phyloP scores from a whole-genome alignment of 2,113 vertebrate species.

The Cairina moschata region DNA sequence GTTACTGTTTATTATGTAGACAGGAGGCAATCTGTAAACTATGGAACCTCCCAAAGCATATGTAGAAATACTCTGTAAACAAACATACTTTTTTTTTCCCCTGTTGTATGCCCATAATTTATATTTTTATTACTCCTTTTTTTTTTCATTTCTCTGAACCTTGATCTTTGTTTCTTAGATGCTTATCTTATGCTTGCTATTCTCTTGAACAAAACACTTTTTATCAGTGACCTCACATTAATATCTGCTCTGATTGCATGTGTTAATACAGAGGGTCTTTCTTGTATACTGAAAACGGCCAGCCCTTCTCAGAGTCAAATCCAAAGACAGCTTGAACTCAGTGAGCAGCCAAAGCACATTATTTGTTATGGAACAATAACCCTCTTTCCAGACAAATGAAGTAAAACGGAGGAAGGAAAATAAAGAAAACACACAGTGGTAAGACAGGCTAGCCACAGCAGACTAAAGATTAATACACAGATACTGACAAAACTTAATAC shows the following conservation, averaged over 20 bases:
- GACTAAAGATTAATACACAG: not conserved
- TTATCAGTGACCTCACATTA: not conserved
- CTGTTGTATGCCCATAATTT: not conserved
- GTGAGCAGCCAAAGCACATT: not conserved
- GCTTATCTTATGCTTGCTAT: not conserved
- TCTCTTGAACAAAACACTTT: not conserved
- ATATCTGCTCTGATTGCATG: not conserved
- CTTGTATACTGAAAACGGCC: not conserved
- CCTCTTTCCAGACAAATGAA: not conserved
- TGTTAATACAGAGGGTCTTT: not conserved
- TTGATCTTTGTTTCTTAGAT: not conserved
- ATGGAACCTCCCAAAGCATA: not conserved
- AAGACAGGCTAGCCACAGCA: not conserved
- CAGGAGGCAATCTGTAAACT: not conserved
- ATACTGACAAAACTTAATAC: not conserved
- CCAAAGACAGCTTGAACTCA: not conserved
- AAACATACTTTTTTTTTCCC: not conserved
- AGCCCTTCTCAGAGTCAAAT: not conserved
- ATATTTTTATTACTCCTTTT: not conserved
- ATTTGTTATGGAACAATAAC: not conserved
- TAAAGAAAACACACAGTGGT: not conserved
- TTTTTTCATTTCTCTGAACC: not conserved
- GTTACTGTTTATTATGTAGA: not conserved
- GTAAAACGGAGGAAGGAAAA: conserved; percentile 19
- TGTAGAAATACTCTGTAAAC: not conserved